Evolutionary conservation across 2,113 vertebrate species (phyloP), one percentile per base, ranked within the genome.

Genomic region (Rhombomys opimus): DNA sequence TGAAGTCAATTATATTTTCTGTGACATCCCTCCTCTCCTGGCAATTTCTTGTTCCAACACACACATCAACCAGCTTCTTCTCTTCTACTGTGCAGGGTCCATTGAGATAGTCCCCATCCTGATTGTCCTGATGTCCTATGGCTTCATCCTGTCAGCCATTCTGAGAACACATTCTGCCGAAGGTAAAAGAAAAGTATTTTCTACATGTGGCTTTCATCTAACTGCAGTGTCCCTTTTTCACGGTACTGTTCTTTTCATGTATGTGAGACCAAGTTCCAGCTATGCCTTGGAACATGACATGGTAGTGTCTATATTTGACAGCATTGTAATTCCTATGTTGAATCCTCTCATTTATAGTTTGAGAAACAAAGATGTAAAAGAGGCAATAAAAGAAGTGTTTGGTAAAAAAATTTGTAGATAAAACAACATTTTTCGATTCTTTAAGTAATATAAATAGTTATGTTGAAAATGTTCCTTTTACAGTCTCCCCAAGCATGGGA

Each of bases 1-100:
- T 59, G 52, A 92, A 77, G 89, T 98, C 7, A 93, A 50, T 35
- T 95, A 98, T 46, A 77, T 98, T 46, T 97, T 97, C 32, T 98
- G 97, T 85, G 98, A 98, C 35, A 96, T 97, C 0, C 95, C 97
- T 54, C 93, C 97, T 46, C 96, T 97, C 0, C 65, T 98, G 2
- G 86, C 95, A 14, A 92, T 98, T 54, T 97, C 97, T 0, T 98
- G 90, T 76, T 95, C 97, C 41, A 95, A 97, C 25, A 96, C 94
- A 0, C 61, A 61, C 12, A 23, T 91, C 17, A 96, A 97, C 13
- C 90, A 97, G 46, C 89, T 96, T 30, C n/a, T 97, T 1, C 95
- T 97, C 20, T 92, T 90, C 46, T 57, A 54, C 70, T 95, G 91
- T 78, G 50, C 89, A 72, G 77, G 95, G 1, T 68, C 84, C 5